These are phyloP conservation scores for Umimayanthus kanabou DNA, from an alignment of 92 coral and sea anemone genomes.

Conservation along the genomic window DNA sequence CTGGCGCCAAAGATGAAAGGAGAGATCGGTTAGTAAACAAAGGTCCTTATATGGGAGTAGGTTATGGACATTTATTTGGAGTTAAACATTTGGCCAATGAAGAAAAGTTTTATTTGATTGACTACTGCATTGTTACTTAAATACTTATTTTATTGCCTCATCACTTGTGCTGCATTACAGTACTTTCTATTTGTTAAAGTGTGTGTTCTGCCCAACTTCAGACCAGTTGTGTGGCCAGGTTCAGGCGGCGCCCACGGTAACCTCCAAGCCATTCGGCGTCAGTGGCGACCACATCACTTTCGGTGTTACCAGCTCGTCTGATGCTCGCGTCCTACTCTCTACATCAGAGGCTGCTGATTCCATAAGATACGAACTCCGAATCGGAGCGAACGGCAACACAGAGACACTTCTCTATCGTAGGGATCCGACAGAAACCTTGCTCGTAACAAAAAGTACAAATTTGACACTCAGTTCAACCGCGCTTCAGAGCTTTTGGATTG, in stretches of 20 bases:
- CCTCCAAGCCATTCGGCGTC: background rate
- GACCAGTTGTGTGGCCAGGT: background rate
- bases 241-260: background rate
- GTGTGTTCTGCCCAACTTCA: background rate
- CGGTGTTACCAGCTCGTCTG: background rate
- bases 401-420: background rate
- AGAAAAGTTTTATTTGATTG: no score
- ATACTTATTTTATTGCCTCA: background rate
- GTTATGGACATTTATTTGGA: no score
- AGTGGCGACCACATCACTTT: background rate
- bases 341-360: background rate
- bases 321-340: background rate
- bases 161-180: background rate
- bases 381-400: constrained; percentile 11
- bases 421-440: background rate
- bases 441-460: background rate
- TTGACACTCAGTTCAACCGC: background rate
- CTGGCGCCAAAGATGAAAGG: no score
- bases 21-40: no score
- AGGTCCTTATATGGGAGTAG: no score
- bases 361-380: background rate
- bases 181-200: background rate
- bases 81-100: no score
- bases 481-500: constrained; percentile 19
- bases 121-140: background rate